Evolutionary conservation across 2,797 vertebrate genomes (phyloP), one percentile per base, ranked within the genome.

Genomic region (Artibeus lituratus): DNA sequence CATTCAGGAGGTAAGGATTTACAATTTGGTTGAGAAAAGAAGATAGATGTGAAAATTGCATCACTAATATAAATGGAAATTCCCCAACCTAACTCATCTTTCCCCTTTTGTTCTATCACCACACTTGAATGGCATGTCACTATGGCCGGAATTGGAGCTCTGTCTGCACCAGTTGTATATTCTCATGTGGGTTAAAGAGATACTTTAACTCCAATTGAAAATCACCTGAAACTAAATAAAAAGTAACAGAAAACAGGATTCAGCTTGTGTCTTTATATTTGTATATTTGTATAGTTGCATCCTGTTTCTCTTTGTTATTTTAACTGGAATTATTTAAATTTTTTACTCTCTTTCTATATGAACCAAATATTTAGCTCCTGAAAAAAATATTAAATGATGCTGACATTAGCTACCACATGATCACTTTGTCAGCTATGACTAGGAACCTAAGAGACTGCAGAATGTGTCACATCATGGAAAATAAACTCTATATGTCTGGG

Each of bases 1-100:
- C 16, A 37, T 90, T 51, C 10, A 74, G 72, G 16, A 88, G n/a
- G 21, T 55, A 69, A 88, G 69, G 14, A 39, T 74, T 73, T 93
- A 51, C 74, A 73, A 51, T 87, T 96, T 88, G 22, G 55, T 62
- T 78, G 37, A 62, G 47, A 92, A 90, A 91, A 10, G 67, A 95
- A 92, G 88, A 77, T 16, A 83, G 67, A 90, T 74, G 21, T 32
- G 2, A 69, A 91, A 76, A 87, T 69, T 85, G 73, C 10, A 2
- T 95, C n/a, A 69, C 42, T 73, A 77, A 62, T 47, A 57, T 83
- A 94, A 59, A 92, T 53, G 57, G 42, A 85, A 87, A 87, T 78
- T 73, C 9, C 53, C 29, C 37, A 47, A 2, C 49, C 32, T 77
- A 77, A 37, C 12, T 72, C 35, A 37, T 18, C 55, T 81, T 91